Percentiles rank a stretch among this genome's conserved stretches.
Conservation (phyloP, 2,888 invertebrate genomes). For the Conchocele bisecta region DNA sequence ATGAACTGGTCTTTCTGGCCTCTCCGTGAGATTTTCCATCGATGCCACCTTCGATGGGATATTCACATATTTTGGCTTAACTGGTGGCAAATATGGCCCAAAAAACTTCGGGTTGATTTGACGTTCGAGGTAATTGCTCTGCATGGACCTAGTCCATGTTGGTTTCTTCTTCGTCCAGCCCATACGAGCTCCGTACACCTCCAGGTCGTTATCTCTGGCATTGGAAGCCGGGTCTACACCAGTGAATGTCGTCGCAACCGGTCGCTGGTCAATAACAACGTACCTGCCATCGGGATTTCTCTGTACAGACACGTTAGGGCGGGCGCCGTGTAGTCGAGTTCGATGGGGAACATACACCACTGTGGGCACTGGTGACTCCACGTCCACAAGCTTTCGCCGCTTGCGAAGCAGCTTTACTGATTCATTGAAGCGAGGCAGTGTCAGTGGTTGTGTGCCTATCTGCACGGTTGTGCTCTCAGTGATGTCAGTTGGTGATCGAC, state of each 20-base stretch:
- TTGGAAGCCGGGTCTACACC: constrained; percentile 14
- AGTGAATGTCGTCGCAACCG: constrained; percentile 63
- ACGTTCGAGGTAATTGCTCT: constrained; percentile 59
- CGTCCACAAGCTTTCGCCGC: constrained; percentile 55
- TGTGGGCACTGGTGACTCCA: constrained; percentile 54
- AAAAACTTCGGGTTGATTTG: constrained; percentile 55
- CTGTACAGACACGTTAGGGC: constrained; percentile 66
- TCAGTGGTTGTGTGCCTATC: constrained; percentile 46
- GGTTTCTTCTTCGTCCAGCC: constrained; percentile 57
- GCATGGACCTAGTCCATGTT: constrained; percentile 63
- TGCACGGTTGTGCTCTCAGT: constrained; percentile 27
- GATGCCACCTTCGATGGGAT: constrained; percentile 59
- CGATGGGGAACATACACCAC: constrained; percentile 65
- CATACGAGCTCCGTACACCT: constrained; percentile 28
- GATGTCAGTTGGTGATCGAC: constrained; percentile 43
- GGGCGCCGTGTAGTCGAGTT: constrained; percentile 52
- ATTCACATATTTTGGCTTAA: constrained; percentile 40
- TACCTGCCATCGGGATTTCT: constrained; percentile 68
- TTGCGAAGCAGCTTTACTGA: constrained; percentile 42
- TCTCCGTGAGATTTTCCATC: constrained; percentile 54
- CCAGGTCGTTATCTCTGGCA: constrained; percentile 21
- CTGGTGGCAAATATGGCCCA: constrained; percentile 63
- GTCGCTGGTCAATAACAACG: constrained; percentile 71
- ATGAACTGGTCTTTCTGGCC: constrained; percentile 58
- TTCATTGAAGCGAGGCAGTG: constrained; percentile 52